These are phyloP conservation scores for Sus scrofa DNA, from an alignment of 2,113 vertebrate genomes.

Conservation along the genomic window DNA sequence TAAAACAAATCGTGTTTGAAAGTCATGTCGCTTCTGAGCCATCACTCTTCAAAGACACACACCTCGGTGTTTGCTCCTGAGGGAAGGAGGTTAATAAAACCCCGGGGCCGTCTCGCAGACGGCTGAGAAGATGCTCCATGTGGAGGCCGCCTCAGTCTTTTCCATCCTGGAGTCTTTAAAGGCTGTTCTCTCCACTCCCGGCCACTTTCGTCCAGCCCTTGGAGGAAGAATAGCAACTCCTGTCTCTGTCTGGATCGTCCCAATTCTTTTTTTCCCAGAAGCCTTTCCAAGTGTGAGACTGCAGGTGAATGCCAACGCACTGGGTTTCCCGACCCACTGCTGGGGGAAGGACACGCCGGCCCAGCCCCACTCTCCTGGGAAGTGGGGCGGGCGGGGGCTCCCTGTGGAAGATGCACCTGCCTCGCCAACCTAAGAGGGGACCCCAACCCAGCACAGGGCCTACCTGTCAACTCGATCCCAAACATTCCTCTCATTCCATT, in stretches of 20 bases:
- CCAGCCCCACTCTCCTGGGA: not conserved
- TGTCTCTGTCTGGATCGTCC: not conserved
- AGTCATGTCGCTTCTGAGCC: not conserved
- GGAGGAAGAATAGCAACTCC: not conserved
- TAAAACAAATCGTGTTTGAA: slow-evolving; percentile 46
- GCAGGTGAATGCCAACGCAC: not conserved
- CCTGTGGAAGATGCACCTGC: rapidly evolving
- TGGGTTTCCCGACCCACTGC: not conserved
- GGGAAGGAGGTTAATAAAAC: not conserved
- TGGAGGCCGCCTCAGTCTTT: not conserved
- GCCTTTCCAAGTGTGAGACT: not conserved
- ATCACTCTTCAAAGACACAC: not conserved
- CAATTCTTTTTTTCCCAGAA: not conserved
- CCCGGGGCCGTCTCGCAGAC: not conserved
- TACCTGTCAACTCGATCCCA: not conserved
- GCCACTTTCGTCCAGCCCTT: not conserved
- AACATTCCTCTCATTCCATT: no score
- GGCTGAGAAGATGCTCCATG: rapidly evolving
- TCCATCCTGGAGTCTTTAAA: not conserved
- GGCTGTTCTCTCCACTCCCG: not conserved
- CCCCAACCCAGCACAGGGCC: no score
- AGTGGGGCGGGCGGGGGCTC: rapidly evolving
- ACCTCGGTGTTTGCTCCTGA: not conserved
- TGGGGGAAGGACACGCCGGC: rapidly evolving
- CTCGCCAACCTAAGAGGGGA: not conserved